Base-by-base conservation (phyloP, 1,140 invertebrate species). In the Zaprionus camerounensis region DNA sequence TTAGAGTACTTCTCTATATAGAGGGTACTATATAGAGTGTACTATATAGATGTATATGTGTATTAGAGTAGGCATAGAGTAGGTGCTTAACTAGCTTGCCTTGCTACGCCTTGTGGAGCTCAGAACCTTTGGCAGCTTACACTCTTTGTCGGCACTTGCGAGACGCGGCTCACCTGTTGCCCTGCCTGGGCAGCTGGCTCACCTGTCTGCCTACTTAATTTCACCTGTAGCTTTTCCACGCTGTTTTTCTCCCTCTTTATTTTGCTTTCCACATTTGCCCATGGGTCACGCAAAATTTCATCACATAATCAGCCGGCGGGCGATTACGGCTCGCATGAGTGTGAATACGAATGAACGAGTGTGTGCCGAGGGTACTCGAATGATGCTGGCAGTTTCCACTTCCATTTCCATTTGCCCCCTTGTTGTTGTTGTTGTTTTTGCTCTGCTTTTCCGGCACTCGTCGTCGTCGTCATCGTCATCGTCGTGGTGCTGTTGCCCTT, bases 221-320 rank as follows among this genome's bases (percentile, higher is more conserved):
- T 82, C 22, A 76, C 72, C 69, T 74, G 64, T 82, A 68, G 12
- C 44, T 57, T 70, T 75, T 76, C 71, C 68, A 76, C 67, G 76
- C 69, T 66, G 38, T 69, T 78, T 66, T 72, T 26, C 44, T 51
- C 31, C 31, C 31, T 31, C 51, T 11, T 51, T 26, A 26, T 38
- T 28, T 51, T 73, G n/a, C 66, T 80, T 85, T 79, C 6, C 41
- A 44, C n/a, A n/a, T 88, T 76, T 73, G 73, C 66, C 51, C 51
- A 78, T 67, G 76, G 85, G 85, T 90, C 85, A 90, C 85, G 85
- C 85, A 90, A 91, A 90, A 90, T 90, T 90, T 90, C 86, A 91
- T 91, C 85, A 90, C 81, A 90, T 91, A 90, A 90, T 90, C 86
- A 84, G 80, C 62, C 59, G 66, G 56, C 53, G 66, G 41, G 62